These are phyloP conservation scores for Drosophila phalerata DNA, from an alignment of 2,888 invertebrate species.

Conservation along the genomic window DNA sequence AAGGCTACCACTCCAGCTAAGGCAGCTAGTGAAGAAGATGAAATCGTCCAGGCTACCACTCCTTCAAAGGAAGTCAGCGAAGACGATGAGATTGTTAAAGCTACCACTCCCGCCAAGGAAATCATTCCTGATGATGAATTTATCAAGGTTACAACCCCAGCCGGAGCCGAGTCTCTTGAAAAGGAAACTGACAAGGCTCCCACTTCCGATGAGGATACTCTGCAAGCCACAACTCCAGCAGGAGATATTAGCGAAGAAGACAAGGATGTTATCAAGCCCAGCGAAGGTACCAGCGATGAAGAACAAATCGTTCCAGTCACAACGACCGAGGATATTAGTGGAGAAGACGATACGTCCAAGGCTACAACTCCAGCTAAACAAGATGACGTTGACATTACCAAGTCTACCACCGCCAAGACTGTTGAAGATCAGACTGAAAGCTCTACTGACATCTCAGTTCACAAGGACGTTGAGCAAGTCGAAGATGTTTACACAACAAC, in stretches of 20 bases:
- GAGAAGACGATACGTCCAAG: slow-evolving; percentile 3
- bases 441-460: slow-evolving; percentile 54
- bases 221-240: slow-evolving; percentile 5
- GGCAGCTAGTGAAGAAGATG: slow-evolving; percentile 6
- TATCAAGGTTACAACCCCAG: slow-evolving; percentile 17
- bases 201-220: slow-evolving; percentile 11
- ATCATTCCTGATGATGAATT: slow-evolving; percentile 9
- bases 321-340: slow-evolving; percentile 8
- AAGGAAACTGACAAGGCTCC: slow-evolving; percentile 11
- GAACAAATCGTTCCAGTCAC: slow-evolving; percentile 12
- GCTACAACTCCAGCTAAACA: slow-evolving; percentile 32
- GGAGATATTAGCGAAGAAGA: background rate
- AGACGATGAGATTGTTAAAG: slow-evolving; percentile 32
- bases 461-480: slow-evolving; percentile 28
- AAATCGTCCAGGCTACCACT: slow-evolving; percentile 23
- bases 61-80: slow-evolving; percentile 7
- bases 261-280: slow-evolving; percentile 16
- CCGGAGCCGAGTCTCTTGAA: slow-evolving; percentile 14
- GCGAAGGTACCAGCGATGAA: slow-evolving; percentile 7
- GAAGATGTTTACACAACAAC: slow-evolving; percentile 39
- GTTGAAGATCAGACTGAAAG: slow-evolving; percentile 42
- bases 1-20: slow-evolving; percentile 17
- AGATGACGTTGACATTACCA: slow-evolving; percentile 15
- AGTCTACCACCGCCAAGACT: slow-evolving; percentile 54
- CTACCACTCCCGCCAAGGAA: slow-evolving; percentile 20